These are phyloP conservation scores for Hyposmocoma kahamanoa DNA, from an alignment of 1,140 invertebrate genomes.

Conservation along the genomic window DNA sequence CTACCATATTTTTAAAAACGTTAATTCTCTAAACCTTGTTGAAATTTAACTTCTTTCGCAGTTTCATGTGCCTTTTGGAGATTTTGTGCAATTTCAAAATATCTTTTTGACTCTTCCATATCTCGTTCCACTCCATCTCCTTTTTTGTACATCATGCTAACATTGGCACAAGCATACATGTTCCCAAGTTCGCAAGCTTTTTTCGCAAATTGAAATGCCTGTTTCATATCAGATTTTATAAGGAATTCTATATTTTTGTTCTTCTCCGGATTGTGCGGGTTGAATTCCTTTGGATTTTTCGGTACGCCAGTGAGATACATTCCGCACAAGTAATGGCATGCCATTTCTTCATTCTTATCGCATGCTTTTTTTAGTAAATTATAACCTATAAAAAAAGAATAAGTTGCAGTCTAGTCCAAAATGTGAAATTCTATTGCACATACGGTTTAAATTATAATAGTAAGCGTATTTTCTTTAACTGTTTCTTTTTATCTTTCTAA, in stretches of 20 bases:
- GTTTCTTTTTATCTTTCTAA: too few species aligned
- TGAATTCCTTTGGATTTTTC: constrained; percentile 53
- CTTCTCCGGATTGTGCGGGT: constrained; percentile 53
- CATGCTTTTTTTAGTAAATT: constrained; percentile 83
- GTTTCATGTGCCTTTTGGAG: constrained; percentile 80
- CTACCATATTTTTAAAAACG: too few species aligned
- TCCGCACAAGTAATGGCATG: constrained; percentile 87
- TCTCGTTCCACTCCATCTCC: constrained; percentile 85
- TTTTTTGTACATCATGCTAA: constrained; percentile 86
- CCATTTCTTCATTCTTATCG: constrained; percentile 78
- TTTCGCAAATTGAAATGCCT: constrained; percentile 83
- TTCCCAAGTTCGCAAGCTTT: constrained; percentile 88
- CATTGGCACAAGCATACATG: constrained; percentile 89
- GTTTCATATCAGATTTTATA: constrained; percentile 81
- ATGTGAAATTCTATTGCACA: too few species aligned
- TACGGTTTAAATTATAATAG: too few species aligned
- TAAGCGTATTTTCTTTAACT: too few species aligned
- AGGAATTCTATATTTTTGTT: constrained; percentile 69
- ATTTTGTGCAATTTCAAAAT: constrained; percentile 80
- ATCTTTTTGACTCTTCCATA: constrained; percentile 80
- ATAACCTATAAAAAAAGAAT: constrained; percentile 74
- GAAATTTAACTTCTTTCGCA: constrained; percentile 77
- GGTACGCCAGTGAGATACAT: constrained; percentile 84
- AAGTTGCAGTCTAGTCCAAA: too few species aligned
- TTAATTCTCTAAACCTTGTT: constrained; percentile 74